A percentile compares a stretch with the other conserved stretches of the same genome.
Conservation (phyloP, 2,888 invertebrate genomes). For the Nemurella pictetii region DNA sequence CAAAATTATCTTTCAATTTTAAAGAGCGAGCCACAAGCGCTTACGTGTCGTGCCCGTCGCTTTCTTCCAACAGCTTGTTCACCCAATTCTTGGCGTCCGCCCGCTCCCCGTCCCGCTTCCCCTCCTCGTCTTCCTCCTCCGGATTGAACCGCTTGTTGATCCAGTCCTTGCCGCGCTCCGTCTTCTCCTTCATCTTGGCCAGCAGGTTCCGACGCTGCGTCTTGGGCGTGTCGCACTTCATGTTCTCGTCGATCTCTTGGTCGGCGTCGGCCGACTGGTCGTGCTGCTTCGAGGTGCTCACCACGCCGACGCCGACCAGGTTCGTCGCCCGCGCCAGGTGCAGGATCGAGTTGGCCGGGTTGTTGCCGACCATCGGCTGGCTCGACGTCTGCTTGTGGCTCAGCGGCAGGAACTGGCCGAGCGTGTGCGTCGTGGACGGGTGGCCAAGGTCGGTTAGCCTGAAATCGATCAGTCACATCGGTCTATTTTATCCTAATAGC, state of each 20-base stretch:
- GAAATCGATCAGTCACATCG: constrained; percentile 42
- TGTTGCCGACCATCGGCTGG: constrained; percentile 38
- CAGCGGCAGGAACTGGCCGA: constrained; percentile 36
- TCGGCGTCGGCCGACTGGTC: not conserved
- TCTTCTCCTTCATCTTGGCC: constrained; percentile 50
- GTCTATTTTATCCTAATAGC: too few relatives aligned
- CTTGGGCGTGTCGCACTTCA: constrained; percentile 66
- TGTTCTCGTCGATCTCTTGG: constrained; percentile 50
- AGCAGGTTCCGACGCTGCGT: constrained; percentile 63
- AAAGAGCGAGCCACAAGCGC: too few relatives aligned
- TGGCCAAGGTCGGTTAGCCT: constrained; percentile 80
- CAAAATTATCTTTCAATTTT: too few relatives aligned
- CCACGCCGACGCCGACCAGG: constrained; percentile 46
- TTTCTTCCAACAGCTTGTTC: constrained; percentile 52
- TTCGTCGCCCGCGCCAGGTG: constrained; percentile 54
- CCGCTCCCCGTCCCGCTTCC: constrained; percentile 46
- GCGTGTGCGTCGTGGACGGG: constrained; percentile 45
- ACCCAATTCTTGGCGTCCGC: constrained; percentile 45
- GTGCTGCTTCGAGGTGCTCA: constrained; percentile 1
- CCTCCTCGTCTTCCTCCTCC: constrained; percentile 47
- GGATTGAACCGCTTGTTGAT: constrained; percentile 38
- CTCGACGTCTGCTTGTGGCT: constrained; percentile 46
- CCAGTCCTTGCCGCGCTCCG: constrained; percentile 41
- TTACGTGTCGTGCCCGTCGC: constrained; percentile 48
- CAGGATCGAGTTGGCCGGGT: constrained; percentile 45